Percentiles rank a stretch among this genome's conserved stretches.
These are phyloP conservation scores for Potamarius usumacintae DNA, from an alignment of 2,113 vertebrate genomes.

Conservation along the genomic window DNA sequence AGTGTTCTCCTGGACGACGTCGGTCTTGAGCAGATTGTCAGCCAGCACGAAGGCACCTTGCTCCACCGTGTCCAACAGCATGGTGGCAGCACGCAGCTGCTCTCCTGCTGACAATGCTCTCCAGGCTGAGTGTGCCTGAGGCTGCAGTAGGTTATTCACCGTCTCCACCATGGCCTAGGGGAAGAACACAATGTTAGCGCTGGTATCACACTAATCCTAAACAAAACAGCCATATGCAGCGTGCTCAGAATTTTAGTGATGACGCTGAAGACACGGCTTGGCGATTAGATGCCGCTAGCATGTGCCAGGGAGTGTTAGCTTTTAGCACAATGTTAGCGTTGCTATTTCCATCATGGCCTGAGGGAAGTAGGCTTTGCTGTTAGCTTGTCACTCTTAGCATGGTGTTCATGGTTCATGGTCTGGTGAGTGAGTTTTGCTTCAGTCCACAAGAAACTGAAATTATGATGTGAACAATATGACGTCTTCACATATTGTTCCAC, in stretches of 20 bases:
- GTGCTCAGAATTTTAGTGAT: not conserved
- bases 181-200: conserved; percentile 15
- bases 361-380: not conserved
- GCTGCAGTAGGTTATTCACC: conserved; percentile 95
- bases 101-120: conserved; percentile 84
- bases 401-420: not conserved
- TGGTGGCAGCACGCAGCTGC: conserved; percentile 91
- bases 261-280: not conserved
- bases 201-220: not conserved
- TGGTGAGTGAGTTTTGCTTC: not conserved
- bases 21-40: conserved; percentile 97
- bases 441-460: not conserved
- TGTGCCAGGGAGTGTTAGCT: not conserved
- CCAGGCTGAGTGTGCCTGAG: conserved; percentile 88
- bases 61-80: conserved; percentile 93
- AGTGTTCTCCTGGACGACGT: conserved; percentile 93
- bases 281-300: not conserved
- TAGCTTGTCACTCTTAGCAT: not conserved
- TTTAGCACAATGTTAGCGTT: not conserved
- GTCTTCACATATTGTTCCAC: not conserved
- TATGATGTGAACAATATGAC: not conserved
- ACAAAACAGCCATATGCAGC: not conserved
- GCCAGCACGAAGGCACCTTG: conserved; percentile 96
- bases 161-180: conserved; percentile 97
- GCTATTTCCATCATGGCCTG: not conserved